These are phyloP conservation scores for Chrysotoxum bicinctum DNA, from an alignment of 2,888 invertebrate genomes.

Conservation along the genomic window DNA sequence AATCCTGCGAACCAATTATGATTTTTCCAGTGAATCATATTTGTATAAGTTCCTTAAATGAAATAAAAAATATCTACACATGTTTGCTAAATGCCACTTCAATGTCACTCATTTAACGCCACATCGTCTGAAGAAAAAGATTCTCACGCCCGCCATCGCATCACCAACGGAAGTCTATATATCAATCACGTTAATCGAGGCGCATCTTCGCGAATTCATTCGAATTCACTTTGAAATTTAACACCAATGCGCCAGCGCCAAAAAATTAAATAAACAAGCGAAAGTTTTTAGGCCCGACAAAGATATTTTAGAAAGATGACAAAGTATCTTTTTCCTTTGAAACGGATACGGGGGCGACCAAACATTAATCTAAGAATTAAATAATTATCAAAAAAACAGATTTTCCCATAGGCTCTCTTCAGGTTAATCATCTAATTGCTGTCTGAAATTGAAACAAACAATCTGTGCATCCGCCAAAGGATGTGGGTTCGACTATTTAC, in stretches of 20 bases:
- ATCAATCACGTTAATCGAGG: conserved; percentile 40
- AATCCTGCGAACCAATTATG: too few species aligned
- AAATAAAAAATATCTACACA: not conserved
- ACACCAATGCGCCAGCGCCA: conserved; percentile 66
- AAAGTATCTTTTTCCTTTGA: conserved; percentile 39
- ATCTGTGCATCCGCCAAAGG: conserved; percentile 53
- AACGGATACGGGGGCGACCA: conserved; percentile 47
- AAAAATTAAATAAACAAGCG: not conserved
- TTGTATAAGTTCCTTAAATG: not conserved
- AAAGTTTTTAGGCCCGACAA: not conserved
- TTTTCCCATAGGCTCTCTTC: conserved; percentile 50
- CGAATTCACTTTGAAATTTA: conserved; percentile 58
- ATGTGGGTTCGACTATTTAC: conserved; percentile 34
- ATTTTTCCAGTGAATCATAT: too few species aligned
- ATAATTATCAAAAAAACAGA: not conserved
- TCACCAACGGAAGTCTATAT: conserved; percentile 32
- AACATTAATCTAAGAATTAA: conserved; percentile 13
- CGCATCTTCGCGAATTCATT: conserved; percentile 53
- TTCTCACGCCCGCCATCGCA: conserved; percentile 59
- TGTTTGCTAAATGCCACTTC: not conserved
- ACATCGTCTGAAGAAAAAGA: conserved; percentile 16
- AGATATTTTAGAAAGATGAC: conserved; percentile 41
- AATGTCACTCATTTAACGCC: conserved; percentile 49
- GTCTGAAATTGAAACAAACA: conserved; percentile 56
- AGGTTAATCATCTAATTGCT: conserved; percentile 68